Evolutionary conservation across 2,888 invertebrate genomes (phyloP), one percentile per base, ranked within the genome.

Genomic region (Hecatera dysodea): DNA sequence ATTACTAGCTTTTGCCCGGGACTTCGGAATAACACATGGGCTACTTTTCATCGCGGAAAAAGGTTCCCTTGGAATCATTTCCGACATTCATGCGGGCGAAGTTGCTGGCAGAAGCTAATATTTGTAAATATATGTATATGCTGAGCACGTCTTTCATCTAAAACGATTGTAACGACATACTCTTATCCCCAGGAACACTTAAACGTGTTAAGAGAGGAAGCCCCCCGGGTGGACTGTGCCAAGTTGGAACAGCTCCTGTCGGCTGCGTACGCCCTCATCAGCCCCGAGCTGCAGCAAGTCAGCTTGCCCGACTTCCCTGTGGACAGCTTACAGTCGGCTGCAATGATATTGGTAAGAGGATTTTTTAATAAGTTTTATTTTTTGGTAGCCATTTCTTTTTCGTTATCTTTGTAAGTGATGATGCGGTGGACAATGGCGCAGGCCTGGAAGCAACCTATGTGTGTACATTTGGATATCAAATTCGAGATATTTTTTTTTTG

Each of bases 261-360:
- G 2, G 98, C 98, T 76, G 98, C 98, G 0, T 97, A 98, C 87
- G 98, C 98, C 1, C 96, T 99, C 66, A 96, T 98, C 81, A 97
- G 97, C 24, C 97, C 97, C 9, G 99, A 99, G 91, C 96, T 98
- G 57, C 95, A 95, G 86, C 93, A 95, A 71, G 95, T 98, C 68
- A 97, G 97, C 67, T 93, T 99, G 70, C 99, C 99, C 0, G 98
- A 99, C 93, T 99, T 99, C 91, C 99, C 99, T 0, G 91, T 99
- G 2, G 98, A 99, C 88, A 98, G 97, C 92, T 92, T 99, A 61
- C 92, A 95, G 0, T 90, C 96, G 8, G 97, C 97, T 42, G 97
- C 97, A 6, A 91, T 95, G 75, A 96, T 98, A 75, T 87, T 98
- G 97, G 98, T 95, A 97, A 94, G 92, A 29, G 27, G 27, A 27